Conservation (phyloP, 1,140 invertebrate species). For the Drosophila busckii region DNA sequence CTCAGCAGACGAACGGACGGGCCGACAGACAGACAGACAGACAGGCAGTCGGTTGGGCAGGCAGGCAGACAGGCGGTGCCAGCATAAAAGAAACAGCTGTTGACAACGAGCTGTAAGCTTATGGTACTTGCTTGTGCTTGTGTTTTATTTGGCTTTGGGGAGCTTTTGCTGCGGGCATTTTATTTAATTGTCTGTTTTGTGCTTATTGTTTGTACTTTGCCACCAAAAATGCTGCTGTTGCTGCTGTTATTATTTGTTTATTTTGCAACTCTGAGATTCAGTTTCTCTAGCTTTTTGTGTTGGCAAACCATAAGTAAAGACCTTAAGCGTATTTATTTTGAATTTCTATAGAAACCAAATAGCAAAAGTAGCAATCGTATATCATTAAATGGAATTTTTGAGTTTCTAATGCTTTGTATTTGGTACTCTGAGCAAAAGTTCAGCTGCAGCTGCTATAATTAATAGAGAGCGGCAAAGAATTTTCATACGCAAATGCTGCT, state of each 20-base stretch:
- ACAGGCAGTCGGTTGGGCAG: slow-evolving; percentile 7
- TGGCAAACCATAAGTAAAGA: slow-evolving; percentile 67
- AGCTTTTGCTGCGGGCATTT: too few relatives aligned
- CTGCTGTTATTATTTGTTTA: slow-evolving; percentile 7
- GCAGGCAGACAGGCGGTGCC: slow-evolving; percentile 26
- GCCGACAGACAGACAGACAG: background rate
- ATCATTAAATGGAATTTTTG: background rate
- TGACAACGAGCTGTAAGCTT: slow-evolving; percentile 71
- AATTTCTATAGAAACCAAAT: slow-evolving; percentile 49
- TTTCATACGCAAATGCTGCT: too few relatives aligned
- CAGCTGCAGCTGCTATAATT: slow-evolving; percentile 4
- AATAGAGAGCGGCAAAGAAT: background rate
- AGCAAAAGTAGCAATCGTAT: slow-evolving; percentile 13
- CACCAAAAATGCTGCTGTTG: slow-evolving; percentile 9
- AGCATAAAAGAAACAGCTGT: slow-evolving; percentile 63
- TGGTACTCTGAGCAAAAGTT: slow-evolving; percentile 7
- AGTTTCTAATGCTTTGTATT: background rate
- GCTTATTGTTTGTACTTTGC: slow-evolving; percentile 31
- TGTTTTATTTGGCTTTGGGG: too few relatives aligned
- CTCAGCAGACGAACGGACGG: slow-evolving; percentile 13
- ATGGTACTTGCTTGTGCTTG: slow-evolving; percentile 71
- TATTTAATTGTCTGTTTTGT: slow-evolving; percentile 16
- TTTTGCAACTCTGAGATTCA: slow-evolving; percentile 31
- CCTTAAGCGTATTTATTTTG: slow-evolving; percentile 62
- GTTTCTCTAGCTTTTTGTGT: slow-evolving; percentile 31